Conservation (phyloP, 1,140 invertebrate species). For the Daktulosphaira vitifoliae region DNA sequence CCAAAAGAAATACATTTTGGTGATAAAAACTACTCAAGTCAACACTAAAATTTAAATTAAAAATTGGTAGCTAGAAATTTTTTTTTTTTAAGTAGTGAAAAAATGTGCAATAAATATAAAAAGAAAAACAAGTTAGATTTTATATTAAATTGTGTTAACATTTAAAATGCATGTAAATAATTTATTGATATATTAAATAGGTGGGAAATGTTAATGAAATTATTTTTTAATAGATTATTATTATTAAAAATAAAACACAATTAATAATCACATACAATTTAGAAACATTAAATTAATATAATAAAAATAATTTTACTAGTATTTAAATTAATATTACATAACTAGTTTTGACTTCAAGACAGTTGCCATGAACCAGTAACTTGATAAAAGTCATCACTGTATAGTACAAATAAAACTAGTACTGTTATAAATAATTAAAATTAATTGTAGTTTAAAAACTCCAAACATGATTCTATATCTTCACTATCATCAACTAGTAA, state of each 20-base stretch:
- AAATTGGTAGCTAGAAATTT: too few species aligned
- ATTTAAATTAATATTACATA: conserved; percentile 2
- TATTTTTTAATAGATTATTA: neutral
- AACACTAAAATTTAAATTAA: too few species aligned
- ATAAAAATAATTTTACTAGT: conserved; percentile 23
- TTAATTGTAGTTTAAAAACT: conserved; percentile 36
- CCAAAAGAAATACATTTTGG: too few species aligned
- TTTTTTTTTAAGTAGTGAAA: neutral
- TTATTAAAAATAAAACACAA: conserved; percentile 9
- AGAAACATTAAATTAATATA: conserved; percentile 12
- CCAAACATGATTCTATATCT: conserved; percentile 40
- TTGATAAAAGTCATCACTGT: too few species aligned
- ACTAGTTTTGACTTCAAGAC: conserved; percentile 25
- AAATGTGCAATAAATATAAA: neutral
- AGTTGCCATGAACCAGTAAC: neutral
- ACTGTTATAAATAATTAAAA: too few species aligned
- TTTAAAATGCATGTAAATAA: neutral
- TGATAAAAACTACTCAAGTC: too few species aligned
- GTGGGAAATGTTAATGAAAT: neutral
- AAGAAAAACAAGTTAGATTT: too few species aligned
- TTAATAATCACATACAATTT: conserved; percentile 15
- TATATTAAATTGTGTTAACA: too few species aligned
- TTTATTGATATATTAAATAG: neutral
- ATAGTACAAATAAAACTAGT: too few species aligned
- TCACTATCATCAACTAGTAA: conserved; percentile 39